Base-by-base conservation (phyloP, 2,113 vertebrate genomes). In the Suricata suricatta region DNA sequence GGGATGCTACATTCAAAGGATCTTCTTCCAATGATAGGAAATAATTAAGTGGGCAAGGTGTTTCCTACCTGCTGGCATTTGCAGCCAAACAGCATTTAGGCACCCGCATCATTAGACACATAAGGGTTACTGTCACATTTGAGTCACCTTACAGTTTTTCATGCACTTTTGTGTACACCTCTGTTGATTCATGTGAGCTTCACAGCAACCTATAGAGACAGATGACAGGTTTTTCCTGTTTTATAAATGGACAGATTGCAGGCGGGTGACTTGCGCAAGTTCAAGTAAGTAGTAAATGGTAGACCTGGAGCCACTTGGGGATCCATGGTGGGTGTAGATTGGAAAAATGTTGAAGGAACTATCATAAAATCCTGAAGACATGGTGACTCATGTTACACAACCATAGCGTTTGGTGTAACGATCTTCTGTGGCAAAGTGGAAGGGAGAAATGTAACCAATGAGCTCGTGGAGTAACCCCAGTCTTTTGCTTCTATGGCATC, bases 391-490 rank as follows among this genome's bases (percentile, higher is more conserved):
- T 35, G n/a, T 83, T 44, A 38, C 74, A 17, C 57, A 93, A 68
- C 13, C 35, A 47, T 76, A 80, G 31, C n/a, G 44, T 71, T 88
- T 83, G 69, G 54, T 89, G 4, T 72, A 86, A 79, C 1, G 19
- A 88, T 83, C 66, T 97, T 74, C 29, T 93, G 77, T 79, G 83
- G 83, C 54, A 83, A 91, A 21, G 8, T 77, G 35, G 29, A 88
- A 88, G 64, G 66, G 35, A 83, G 31, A 66, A 84, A 90, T 74
- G 33, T 44, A 81, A 68, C 33, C 89, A 38, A 1, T 54, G 72
- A 91, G 71, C 35, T 72, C 60, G n/a, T 38, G 31, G 50, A 52
- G 21, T 60, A 23, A 7, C 57, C 12, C 33, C 77, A 63, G 13
- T 35, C 35, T 81, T 63, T 38, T 44, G 68, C 90, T 68, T 72